These are phyloP conservation scores for Oncorhynchus keta DNA, from an alignment of 2,113 vertebrate genomes.

Conservation along the genomic window DNA sequence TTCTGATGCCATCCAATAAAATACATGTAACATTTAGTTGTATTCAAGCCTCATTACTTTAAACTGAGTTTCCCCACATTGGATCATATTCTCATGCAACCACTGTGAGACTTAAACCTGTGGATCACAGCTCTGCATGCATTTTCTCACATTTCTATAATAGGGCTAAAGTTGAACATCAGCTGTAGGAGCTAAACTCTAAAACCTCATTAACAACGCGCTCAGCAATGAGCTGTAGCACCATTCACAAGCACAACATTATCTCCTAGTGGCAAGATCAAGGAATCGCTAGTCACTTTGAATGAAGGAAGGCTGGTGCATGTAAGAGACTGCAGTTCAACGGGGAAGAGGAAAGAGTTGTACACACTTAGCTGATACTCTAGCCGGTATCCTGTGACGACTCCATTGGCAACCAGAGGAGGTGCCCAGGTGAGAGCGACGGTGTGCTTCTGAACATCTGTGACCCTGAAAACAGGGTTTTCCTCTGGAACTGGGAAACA, in stretches of 20 bases:
- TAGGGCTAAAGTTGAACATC: too few relatives aligned
- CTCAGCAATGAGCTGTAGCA: too few relatives aligned
- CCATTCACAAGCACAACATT: slow-evolving; percentile 17
- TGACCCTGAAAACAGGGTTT: slow-evolving; percentile 82
- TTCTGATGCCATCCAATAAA: neutral
- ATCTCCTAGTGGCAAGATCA: neutral
- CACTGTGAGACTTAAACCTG: too few relatives aligned
- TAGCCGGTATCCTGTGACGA: slow-evolving; percentile 85
- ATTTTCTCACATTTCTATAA: too few relatives aligned
- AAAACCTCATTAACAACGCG: too few relatives aligned
- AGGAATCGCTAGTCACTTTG: neutral
- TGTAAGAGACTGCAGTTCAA: neutral
- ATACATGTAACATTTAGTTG: too few relatives aligned
- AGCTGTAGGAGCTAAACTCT: too few relatives aligned
- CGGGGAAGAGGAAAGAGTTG: neutral
- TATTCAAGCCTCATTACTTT: too few relatives aligned
- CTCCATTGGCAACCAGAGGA: slow-evolving; percentile 84
- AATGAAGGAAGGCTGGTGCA: neutral
- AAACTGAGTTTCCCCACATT: too few relatives aligned
- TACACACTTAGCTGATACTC: slow-evolving; percentile 94
- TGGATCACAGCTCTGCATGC: too few relatives aligned
- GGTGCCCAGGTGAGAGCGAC: slow-evolving; percentile 85
- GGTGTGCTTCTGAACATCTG: slow-evolving; percentile 79
- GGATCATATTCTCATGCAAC: too few relatives aligned
- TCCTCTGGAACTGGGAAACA: slow-evolving; percentile 84